Evolutionary conservation across 2,113 vertebrate species (phyloP), one percentile per base, ranked within the genome.

Genomic region (Crypturellus undulatus): DNA sequence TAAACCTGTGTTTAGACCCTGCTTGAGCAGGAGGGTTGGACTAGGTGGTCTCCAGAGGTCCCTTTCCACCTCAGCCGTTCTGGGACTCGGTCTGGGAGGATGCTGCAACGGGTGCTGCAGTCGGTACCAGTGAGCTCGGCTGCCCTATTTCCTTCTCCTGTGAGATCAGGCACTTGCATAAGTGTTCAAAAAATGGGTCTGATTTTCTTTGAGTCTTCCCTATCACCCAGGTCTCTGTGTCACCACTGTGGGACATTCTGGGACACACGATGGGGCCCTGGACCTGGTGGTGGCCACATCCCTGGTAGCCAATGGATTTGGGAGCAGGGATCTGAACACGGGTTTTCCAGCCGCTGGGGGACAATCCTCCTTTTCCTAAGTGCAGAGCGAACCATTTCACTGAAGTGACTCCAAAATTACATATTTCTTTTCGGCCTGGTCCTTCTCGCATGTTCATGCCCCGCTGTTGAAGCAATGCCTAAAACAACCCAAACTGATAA

Each of bases 381-480:
- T 47, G 22, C 51, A 1, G 1, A 77, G 14, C 1, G 0, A 43
- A 22, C 40, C 21, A n/a, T 81, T 82, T 51, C 60, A 10, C 81
- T 76, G 72, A 60, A 82, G 81, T 63, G 64, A 58, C 40, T 84
- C 54, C 32, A 34, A 52, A 5, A 19, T 52, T 22, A 49, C 10
- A 10, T 11, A 49, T 49, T 20, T 26, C 79, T 87, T 88, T 73
- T 85, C 45, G 17, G 63, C 67, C 38, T 78, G 45, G 45, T 51
- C 56, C 56, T 7, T 90, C 90, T 79, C 54, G 56, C 6, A 1
- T 91, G 71, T 85, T 92, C 36, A 2, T 94, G 71, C 84, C n/a
- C 79, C 54, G 42, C 87, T 95, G 91, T 90, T 95, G 93, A 95
- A 95, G 94, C 84, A 92, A 81, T 78, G 60, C 86, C 92, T 70